These are phyloP conservation scores for human DNA, from an alignment of 2,113 vertebrate species.

Conservation along the genomic window GRCh38 chr1:227762001-227762500, in stretches of 20 bases:
- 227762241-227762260: too few species aligned
- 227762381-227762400: constrained; percentile 40
- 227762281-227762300: not conserved
- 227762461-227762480: not conserved
- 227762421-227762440: not conserved
- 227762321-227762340: too few species aligned
- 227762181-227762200: too few species aligned
- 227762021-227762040: not conserved
- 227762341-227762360: not conserved
- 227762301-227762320: not conserved
- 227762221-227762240: too few species aligned
- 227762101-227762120: not conserved
- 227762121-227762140: too few species aligned
- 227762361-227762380: not conserved
- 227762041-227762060: not conserved
- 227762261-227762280: not conserved
- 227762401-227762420: not conserved
- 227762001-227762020: too few species aligned
- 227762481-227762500: constrained; percentile 39
- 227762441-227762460: not conserved
- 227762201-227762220: too few species aligned
- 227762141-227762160: too few species aligned
- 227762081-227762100: not conserved
- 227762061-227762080: not conserved
- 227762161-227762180: too few species aligned